These are phyloP conservation scores for Noctua janthe DNA, from an alignment of 2,888 invertebrate species.

Conservation along the genomic window DNA sequence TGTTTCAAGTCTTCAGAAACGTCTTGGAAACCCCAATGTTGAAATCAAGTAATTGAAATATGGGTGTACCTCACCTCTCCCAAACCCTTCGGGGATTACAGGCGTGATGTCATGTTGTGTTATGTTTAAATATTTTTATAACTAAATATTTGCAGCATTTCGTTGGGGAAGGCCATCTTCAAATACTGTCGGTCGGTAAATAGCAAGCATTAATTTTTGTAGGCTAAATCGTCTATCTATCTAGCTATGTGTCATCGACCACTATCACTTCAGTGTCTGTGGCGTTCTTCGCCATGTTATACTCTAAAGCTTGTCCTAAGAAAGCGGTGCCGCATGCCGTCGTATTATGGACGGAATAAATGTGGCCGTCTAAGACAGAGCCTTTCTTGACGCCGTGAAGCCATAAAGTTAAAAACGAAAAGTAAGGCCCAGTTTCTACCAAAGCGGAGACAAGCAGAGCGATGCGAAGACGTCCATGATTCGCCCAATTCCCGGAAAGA, in stretches of 20 bases:
- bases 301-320: background rate
- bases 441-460: background rate
- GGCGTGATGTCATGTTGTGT: background rate
- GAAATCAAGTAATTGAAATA: background rate
- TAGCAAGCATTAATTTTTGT: constrained; percentile 12
- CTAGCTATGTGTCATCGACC: background rate
- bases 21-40: background rate
- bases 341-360: background rate
- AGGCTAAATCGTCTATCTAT: constrained; percentile 2
- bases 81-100: background rate
- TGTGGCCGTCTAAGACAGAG: background rate
- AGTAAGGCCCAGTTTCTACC: background rate
- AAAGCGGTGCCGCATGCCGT: background rate
- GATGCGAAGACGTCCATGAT: background rate
- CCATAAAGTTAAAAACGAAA: background rate
- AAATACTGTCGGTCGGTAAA: constrained; percentile 29
- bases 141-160: constrained; percentile 30
- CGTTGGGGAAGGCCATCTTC: constrained; percentile 21
- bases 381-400: background rate
- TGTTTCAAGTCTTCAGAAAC: constrained; percentile 9
- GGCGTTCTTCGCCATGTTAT: background rate
- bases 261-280: background rate
- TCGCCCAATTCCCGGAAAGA: background rate
- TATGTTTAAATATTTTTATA: background rate
- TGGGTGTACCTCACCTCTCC: background rate